These are phyloP conservation scores for Crocallis elinguaria DNA, from an alignment of 2,888 invertebrate species.

Conservation along the genomic window DNA sequence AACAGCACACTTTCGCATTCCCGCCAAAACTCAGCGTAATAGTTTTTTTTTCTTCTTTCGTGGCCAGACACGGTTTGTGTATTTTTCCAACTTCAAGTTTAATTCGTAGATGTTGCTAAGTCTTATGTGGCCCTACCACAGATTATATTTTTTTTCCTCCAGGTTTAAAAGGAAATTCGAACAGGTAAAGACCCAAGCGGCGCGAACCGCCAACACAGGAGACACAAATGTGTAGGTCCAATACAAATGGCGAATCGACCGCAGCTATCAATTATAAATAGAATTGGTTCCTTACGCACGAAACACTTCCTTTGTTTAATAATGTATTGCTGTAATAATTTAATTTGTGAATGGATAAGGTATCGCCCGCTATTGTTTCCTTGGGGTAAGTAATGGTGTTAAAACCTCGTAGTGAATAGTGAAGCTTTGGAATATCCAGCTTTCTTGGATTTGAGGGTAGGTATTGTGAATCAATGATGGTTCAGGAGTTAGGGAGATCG, in stretches of 20 bases:
- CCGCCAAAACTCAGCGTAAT: no score
- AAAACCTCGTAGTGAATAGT: neutral
- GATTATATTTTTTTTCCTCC: no score
- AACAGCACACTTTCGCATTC: no score
- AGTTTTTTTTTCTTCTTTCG: no score
- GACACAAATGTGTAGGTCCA: constrained; percentile 77
- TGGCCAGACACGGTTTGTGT: no score
- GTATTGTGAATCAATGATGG: no score
- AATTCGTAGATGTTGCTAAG: no score
- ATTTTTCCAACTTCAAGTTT: no score
- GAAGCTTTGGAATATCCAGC: neutral
- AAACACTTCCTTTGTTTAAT: constrained; percentile 53
- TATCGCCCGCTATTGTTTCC: constrained; percentile 23
- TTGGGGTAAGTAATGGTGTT: constrained; percentile 21
- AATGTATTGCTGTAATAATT: constrained; percentile 63
- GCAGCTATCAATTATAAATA: constrained; percentile 79
- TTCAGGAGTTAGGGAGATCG: no score
- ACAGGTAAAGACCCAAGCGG: constrained; percentile 8
- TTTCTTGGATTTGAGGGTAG: no score
- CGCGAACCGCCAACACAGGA: constrained; percentile 38
- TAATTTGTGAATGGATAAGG: constrained; percentile 44
- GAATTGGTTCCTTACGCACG: constrained; percentile 61
- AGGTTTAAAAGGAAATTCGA: no score
- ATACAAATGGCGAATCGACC: constrained; percentile 81
- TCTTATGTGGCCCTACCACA: no score